Base-by-base conservation (phyloP, 1,140 invertebrate species). In the Lordiphosa stackelbergi region DNA sequence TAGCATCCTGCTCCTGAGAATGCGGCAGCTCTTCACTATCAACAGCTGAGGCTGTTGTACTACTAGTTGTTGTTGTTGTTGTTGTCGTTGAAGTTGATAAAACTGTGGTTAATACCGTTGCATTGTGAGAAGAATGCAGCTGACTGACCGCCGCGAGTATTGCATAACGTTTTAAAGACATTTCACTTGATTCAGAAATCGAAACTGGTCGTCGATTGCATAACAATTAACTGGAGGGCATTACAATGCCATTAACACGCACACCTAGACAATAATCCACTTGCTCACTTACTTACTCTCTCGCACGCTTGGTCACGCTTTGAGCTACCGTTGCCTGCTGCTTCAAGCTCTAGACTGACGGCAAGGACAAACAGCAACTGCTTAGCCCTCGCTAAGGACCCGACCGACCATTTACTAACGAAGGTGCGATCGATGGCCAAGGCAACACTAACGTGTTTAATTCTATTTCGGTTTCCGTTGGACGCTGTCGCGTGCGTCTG, bases 131-230 rank as follows among this genome's bases (percentile, higher is more conserved):
- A 69, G 58, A 66, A 36, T 83, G 46, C 16, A 66, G 62, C 36
- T 73, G 57, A 55, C 58, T 74, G 69, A 86, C 62, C 45, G 85
- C 83, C 46, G 78, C 66, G 19, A 86, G 70, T 62, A 87, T 73
- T 70, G 83, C 86, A 66, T 84, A 86, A 69, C 69, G 64, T 69
- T 85, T 84, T 13, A 85, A 63, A 71, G 78, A 87, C 85, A 87
- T 87, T 69, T 62, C 60, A 53, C 66, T 37, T 48, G 8, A 52
- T 34, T 54, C 63, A 35, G 37, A 42, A 38, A 54, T 78, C 52
- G 38, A 85, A 71, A 51, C 53, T 34, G 43, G 7, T 31, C 7
- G 43, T 40, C 66, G 61, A 70, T 78, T 78, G 70, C 74, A 78
- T 78, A 78, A 78, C 75, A 57, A 78, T 78, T 79, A 78, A 69